Percentiles rank a stretch among this genome's conserved stretches.
Conservation (phyloP, 1,140 invertebrate genomes). For the Atta colombica region DNA sequence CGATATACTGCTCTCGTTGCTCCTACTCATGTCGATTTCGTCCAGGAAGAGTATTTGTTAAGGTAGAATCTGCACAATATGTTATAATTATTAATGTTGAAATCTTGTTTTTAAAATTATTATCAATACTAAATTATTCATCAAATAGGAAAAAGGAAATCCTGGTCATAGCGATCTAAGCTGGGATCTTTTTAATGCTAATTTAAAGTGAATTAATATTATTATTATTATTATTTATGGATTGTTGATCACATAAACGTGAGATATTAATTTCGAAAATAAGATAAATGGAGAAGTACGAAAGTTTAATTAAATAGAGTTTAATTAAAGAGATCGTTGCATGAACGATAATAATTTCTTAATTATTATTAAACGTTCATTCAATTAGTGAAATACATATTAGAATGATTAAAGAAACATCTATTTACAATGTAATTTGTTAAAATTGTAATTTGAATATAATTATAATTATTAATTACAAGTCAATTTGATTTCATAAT, state of each 20-base stretch:
- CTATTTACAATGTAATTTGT: background rate
- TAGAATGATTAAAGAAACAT: background rate
- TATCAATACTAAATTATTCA: background rate
- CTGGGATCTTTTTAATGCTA: too few relatives aligned
- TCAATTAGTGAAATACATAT: background rate
- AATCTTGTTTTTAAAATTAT: background rate
- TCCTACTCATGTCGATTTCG: slow-evolving; percentile 57
- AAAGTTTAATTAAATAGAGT: background rate
- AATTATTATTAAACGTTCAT: background rate
- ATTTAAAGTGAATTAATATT: too few relatives aligned
- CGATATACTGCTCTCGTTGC: slow-evolving; percentile 71
- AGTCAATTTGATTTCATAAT: background rate
- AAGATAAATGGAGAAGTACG: background rate
- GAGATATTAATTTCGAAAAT: background rate
- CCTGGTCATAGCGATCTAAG: too few relatives aligned
- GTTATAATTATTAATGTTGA: slow-evolving; percentile 4
- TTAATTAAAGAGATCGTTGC: slow-evolving; percentile 4
- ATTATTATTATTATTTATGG: background rate
- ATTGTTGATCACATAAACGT: background rate
- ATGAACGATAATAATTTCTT: background rate
- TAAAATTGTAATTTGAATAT: background rate
- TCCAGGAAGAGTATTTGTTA: background rate
- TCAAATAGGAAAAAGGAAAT: too few relatives aligned
- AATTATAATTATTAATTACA: background rate
- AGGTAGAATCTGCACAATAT: background rate